Evolutionary conservation across 2,113 vertebrate genomes (phyloP), one percentile per base, ranked within the genome.

Genomic region (Solenodon paradoxus): DNA sequence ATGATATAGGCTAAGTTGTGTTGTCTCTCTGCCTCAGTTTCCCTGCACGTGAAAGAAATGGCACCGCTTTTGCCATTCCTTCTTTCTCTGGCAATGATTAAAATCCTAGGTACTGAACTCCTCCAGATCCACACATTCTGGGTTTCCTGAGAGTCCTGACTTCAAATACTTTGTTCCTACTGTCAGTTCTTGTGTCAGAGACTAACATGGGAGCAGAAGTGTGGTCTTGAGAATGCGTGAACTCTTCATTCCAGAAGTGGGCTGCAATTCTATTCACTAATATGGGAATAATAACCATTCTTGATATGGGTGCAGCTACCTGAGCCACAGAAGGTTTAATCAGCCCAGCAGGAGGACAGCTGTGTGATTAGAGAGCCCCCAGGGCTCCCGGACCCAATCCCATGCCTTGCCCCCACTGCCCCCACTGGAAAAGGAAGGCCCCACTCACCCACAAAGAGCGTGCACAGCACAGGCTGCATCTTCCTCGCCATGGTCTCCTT

Each of bases 361-460:
- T 2, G 2, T 15, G 30, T 42, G 49, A 15, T 28, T 24, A 17
- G 19, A 38, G 15, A 53, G 4, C 51, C 51, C 24, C 9, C 45
- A 30, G 9, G 30, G 4, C 32, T 2, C 51, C 11, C 10, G 0
- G 6, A 11, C 47, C 68, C 20, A 22, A 26, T n/a, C 63, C 51
- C 84, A 15, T 19, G 45, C 89, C 82, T 72, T n/a, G n/a, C 61
- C 17, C 84, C 88, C 90, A 59, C 0, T n/a, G 59, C 80, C 72
- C 26, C 84, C 24, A 0, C 69, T 64, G 4, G 82, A 1, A 4
- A 0, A 6, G 28, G 55, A 1, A 45, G 24, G 32, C 24, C 42
- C 79, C 71, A 97, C 98, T 98, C 68, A 98, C 98, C 93, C 24
- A 93, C 51, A 77, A 97, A 97, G 72, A 98, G 93, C 12, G 78